A percentile compares a stretch with the other conserved stretches of the same genome.
These are phyloP conservation scores for Tromatobia lineatoria DNA, from an alignment of 2,888 invertebrate species.

Conservation along the genomic window DNA sequence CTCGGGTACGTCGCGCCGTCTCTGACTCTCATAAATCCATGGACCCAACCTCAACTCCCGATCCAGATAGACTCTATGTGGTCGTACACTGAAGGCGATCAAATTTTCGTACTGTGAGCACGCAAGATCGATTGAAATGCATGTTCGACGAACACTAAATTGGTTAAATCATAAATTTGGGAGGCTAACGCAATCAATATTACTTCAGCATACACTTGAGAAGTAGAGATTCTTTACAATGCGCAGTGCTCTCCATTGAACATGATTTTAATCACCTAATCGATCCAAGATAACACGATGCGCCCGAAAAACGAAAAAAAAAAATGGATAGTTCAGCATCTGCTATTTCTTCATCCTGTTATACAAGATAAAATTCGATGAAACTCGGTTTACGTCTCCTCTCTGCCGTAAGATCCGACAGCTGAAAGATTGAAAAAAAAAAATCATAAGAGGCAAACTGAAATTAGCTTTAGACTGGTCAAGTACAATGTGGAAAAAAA, in stretches of 20 bases:
- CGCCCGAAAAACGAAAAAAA: constrained; percentile 11
- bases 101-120: constrained; percentile 42
- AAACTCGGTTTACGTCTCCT: constrained; percentile 55
- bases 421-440: constrained; percentile 13
- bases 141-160: constrained; percentile 15
- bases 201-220: background rate
- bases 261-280: constrained; percentile 38
- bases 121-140: constrained; percentile 16
- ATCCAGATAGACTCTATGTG: constrained; percentile 10
- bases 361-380: constrained; percentile 54
- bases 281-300: constrained; percentile 49
- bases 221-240: constrained; percentile 8
- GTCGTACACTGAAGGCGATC: constrained; percentile 23
- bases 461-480: background rate
- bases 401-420: constrained; percentile 43
- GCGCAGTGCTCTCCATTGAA: background rate
- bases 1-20: constrained; percentile 18
- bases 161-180: constrained; percentile 7
- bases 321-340: constrained; percentile 25
- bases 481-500: constrained; percentile 17
- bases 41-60: constrained; percentile 30
- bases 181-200: constrained; percentile 3
- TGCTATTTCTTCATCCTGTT: constrained; percentile 7
- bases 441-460: background rate
- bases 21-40: constrained; percentile 65